Conservation (phyloP, 2,888 invertebrate species). For the Tanytarsus gracilentus region DNA sequence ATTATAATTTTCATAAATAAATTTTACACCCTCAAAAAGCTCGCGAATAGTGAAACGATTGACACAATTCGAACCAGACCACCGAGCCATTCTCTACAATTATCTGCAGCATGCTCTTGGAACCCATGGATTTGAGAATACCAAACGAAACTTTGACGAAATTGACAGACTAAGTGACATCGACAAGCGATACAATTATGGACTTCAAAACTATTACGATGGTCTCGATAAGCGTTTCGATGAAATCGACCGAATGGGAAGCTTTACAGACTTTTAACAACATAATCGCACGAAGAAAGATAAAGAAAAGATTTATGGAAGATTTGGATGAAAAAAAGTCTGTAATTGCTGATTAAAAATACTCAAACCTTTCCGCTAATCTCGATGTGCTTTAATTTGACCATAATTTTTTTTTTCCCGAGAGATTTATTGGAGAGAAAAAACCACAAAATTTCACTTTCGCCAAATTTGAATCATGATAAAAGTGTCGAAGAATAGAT, state of each 20-base stretch:
- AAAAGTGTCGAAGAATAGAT: no score
- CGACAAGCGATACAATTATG: conserved; percentile 26
- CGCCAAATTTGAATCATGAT: not conserved
- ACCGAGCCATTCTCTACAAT: conserved; percentile 1
- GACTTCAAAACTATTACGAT: conserved; percentile 21
- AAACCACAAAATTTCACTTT: not conserved
- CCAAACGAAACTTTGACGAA: conserved; percentile 28
- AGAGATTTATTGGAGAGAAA: not conserved
- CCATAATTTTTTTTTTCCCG: not conserved
- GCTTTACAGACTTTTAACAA: conserved; percentile 26
- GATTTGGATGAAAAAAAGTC: not conserved
- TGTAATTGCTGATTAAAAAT: not conserved
- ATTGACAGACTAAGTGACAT: conserved; percentile 25
- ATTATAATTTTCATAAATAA: not conserved
- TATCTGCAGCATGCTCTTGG: not conserved
- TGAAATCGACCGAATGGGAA: conserved; percentile 30
- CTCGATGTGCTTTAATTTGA: not conserved
- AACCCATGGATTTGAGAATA: not conserved
- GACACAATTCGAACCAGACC: not conserved
- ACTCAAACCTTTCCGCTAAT: not conserved
- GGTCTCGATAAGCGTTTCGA: conserved; percentile 30
- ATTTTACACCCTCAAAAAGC: not conserved
- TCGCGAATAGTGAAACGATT: not conserved
- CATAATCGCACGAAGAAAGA: not conserved
- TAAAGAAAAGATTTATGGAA: not conserved